phyloP scores from a whole-genome alignment of 2,888 invertebrate genomes.

The Diploptera punctata region DNA sequence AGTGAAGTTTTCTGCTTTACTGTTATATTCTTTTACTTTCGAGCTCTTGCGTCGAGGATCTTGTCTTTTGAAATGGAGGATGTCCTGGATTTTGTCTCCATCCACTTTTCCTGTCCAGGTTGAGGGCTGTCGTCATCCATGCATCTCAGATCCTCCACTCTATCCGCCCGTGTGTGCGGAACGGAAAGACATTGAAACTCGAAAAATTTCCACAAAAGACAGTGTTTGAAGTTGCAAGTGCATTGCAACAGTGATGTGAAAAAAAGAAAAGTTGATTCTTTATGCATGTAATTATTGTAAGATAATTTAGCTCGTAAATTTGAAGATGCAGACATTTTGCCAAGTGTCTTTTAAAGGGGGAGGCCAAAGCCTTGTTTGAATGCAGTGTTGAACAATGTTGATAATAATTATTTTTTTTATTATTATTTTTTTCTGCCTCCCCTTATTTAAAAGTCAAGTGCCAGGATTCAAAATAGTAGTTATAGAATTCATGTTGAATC shows the following conservation, averaged over 20 bases:
- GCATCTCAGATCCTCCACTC: not conserved
- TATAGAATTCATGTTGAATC: slow-evolving; percentile 44
- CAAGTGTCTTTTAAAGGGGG: slow-evolving; percentile 44
- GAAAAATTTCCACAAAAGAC: slow-evolving; percentile 17
- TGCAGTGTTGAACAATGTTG: slow-evolving; percentile 44
- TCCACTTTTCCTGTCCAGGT: not conserved
- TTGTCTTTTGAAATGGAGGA: not conserved
- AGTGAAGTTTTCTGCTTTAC: not conserved
- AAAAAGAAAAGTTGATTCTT: not conserved
- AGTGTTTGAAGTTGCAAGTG: not conserved
- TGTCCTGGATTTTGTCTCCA: not conserved
- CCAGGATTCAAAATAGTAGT: slow-evolving; percentile 42
- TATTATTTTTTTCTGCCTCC: slow-evolving; percentile 43
- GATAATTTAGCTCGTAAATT: slow-evolving; percentile 42
- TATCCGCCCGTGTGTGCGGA: not conserved
- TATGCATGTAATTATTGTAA: slow-evolving; percentile 43
- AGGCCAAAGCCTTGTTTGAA: slow-evolving; percentile 42
- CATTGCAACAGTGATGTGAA: not conserved
- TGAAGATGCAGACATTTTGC: slow-evolving; percentile 41
- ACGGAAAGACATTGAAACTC: not conserved
- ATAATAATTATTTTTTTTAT: slow-evolving; percentile 35
- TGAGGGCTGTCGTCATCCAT: not conserved
- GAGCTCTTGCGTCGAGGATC: not conserved
- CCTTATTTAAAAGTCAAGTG: slow-evolving; percentile 43
- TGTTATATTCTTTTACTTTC: not conserved